Conservation (phyloP, 1,140 invertebrate species). For the Halyomorpha halys region DNA sequence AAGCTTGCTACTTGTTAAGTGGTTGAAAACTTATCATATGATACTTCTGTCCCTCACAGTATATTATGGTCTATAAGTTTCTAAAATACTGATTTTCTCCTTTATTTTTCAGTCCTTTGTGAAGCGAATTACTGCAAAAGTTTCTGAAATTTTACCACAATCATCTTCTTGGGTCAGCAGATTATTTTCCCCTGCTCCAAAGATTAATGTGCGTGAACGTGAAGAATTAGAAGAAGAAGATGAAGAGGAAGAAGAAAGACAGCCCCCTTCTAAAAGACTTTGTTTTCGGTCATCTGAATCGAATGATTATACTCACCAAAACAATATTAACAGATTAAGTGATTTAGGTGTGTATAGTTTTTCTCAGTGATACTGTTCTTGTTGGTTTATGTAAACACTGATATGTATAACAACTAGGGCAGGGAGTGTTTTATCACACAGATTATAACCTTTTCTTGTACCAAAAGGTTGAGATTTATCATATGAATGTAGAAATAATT, state of each 20-base stretch:
- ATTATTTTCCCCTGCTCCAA: background rate
- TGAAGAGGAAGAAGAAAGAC: conserved; percentile 15
- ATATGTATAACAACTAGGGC: no score
- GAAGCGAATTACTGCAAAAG: conserved; percentile 9
- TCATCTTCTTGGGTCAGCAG: conserved; percentile 21
- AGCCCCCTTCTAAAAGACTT: conserved; percentile 18
- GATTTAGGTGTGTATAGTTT: conserved; percentile 13
- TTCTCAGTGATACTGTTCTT: background rate
- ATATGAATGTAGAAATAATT: no score
- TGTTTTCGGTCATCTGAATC: background rate
- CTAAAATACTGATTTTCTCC: background rate
- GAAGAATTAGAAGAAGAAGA: conserved; percentile 7
- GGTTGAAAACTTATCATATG: background rate
- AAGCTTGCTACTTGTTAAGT: background rate
- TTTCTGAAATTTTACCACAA: conserved; percentile 18
- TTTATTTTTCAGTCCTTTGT: conserved; percentile 22
- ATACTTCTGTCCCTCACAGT: background rate
- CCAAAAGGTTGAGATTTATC: no score
- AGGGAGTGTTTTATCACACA: no score
- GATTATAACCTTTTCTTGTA: no score
- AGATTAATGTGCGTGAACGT: background rate
- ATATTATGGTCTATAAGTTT: background rate
- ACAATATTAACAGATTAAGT: conserved; percentile 16
- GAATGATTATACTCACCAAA: conserved; percentile 1
- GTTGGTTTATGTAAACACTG: no score